Evolutionary conservation across 2,888 invertebrate genomes (phyloP), one percentile per base, ranked within the genome.

Genomic region (Plagodis dolabraria): DNA sequence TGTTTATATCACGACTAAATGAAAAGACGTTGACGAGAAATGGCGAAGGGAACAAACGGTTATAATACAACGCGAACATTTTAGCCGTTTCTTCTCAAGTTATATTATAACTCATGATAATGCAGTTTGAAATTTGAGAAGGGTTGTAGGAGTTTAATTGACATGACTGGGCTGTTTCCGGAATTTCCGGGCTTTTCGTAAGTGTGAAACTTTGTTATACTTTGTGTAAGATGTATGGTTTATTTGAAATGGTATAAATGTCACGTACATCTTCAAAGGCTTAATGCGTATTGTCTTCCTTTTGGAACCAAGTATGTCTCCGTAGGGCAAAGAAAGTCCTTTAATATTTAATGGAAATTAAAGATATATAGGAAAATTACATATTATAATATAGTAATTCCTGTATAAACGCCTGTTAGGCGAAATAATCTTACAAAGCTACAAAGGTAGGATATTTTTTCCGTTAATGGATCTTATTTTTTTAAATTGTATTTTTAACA

Each of bases 1-100:
- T 83, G 82, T 85, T 79, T 80, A 75, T 85, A 86, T 85, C 87
- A 53, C 69, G 36, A 76, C 74, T 73, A 78, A 83, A 82, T 79
- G 79, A 81, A 80, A 79, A 71, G 72, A 71, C 68, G 64, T 65
- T 61, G 77, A 80, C 82, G 72, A 69, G 57, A 49, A 45, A 42
- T 49, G 47, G 47, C 47, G 61, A 61, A 58, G 49, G 47, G 69
- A 68, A 61, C 54, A 67, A 72, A 70, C 57, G 61, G 57, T 62
- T 55, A 63, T 69, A 70, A 57, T 56, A 71, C 74, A 70, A 69
- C 22, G 22, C 4, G 4, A 22, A 22, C 22, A 22, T 22, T 22
- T 22, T 22, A 22, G 22, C 22, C 22, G 22, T 22, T 22, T 22
- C 22, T 22, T 22, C 22, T 4, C 22, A 22, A 22, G 22, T 22